A percentile compares a stretch with the other conserved stretches of the same genome.
These are phyloP conservation scores for Aphodius sticticus DNA, from an alignment of 2,888 invertebrate species.

Conservation along the genomic window DNA sequence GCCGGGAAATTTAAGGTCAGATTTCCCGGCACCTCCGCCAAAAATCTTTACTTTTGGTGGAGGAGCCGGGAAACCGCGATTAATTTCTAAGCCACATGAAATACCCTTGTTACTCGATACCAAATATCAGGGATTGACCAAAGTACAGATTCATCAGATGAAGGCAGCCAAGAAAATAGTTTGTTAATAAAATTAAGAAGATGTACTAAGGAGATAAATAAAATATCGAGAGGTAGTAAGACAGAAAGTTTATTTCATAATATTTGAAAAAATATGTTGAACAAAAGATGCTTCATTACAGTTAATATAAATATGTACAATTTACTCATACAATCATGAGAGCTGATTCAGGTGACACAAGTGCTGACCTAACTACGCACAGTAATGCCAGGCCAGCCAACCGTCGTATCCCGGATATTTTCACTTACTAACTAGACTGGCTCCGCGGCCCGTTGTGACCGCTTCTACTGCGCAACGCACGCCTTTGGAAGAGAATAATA, in stretches of 20 bases:
- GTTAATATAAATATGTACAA: constrained; percentile 65
- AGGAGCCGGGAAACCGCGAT: too few species aligned
- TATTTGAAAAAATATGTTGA: constrained; percentile 63
- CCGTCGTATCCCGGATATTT: background rate
- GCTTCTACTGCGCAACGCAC: background rate
- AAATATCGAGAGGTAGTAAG: constrained; percentile 55
- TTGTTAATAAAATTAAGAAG: too few species aligned
- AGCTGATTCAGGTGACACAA: constrained; percentile 58
- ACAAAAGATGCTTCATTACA: constrained; percentile 50
- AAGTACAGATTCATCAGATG: too few species aligned
- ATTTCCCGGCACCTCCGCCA: too few species aligned
- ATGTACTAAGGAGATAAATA: background rate
- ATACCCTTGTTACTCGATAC: too few species aligned
- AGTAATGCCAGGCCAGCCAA: background rate
- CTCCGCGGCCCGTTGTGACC: background rate
- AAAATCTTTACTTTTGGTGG: too few species aligned
- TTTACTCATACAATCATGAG: constrained; percentile 58
- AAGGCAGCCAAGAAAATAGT: too few species aligned
- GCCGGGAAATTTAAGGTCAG: too few species aligned
- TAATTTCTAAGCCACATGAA: too few species aligned
- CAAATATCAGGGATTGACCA: too few species aligned
- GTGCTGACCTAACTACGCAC: constrained; percentile 52
- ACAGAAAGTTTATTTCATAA: constrained; percentile 64
- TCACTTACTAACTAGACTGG: background rate
- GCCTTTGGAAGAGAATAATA: background rate